A percentile compares a stretch with the other conserved stretches of the same genome.
Conservation (phyloP, 2,797 vertebrate genomes). For the Acomys russatus region DNA sequence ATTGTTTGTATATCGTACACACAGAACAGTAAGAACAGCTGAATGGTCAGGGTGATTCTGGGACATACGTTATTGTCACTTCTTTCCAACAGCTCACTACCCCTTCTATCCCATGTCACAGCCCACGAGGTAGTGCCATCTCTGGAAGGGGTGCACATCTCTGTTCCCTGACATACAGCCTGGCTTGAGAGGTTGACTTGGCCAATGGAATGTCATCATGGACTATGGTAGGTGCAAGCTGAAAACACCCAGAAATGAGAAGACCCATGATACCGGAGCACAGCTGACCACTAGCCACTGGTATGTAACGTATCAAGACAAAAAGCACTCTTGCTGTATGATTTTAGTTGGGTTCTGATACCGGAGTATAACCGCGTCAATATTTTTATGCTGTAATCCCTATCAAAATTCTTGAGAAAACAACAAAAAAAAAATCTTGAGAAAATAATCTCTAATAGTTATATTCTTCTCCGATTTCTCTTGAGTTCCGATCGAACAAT, state of each 20-base stretch:
- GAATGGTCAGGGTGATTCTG: neutral
- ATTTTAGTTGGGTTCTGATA: neutral
- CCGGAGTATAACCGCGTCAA: neutral
- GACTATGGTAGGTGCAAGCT: neutral
- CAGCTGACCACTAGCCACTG: neutral
- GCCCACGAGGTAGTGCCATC: neutral
- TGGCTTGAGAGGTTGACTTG: neutral
- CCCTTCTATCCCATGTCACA: neutral
- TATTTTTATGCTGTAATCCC: neutral
- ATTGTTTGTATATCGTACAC: constrained; percentile 18
- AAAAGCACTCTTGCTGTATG: neutral
- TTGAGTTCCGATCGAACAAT: neutral
- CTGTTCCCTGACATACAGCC: neutral
- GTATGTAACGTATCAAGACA: neutral
- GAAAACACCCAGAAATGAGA: constrained; percentile 24
- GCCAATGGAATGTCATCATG: neutral
- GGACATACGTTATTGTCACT: neutral
- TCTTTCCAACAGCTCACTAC: neutral
- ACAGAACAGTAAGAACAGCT: neutral
- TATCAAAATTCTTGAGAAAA: constrained; percentile 1
- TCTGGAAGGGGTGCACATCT: neutral
- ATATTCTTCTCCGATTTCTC: neutral
- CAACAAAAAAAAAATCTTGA: neutral
- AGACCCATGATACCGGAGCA: neutral
- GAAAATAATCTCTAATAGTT: neutral